A percentile compares a stretch with the other conserved stretches of the same genome.
These are phyloP conservation scores for Scaptomyza cyrtandrae DNA, from an alignment of 2,888 invertebrate species.

Conservation along the genomic window DNA sequence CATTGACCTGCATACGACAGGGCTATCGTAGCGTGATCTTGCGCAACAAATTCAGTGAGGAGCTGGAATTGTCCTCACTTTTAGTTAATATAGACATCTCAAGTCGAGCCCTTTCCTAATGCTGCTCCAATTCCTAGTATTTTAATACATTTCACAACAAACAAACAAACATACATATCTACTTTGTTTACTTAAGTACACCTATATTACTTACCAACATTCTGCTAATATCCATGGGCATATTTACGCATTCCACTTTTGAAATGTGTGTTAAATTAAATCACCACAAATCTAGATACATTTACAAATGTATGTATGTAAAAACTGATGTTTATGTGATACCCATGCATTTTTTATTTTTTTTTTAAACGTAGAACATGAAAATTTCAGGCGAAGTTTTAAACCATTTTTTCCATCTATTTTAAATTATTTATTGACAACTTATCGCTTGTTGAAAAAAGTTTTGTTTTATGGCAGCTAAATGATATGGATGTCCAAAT, in stretches of 20 bases:
- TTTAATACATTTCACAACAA: constrained; percentile 1
- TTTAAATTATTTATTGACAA: background rate
- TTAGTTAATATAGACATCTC: constrained; percentile 91
- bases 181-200: background rate
- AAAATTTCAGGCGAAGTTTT: background rate
- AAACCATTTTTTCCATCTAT: background rate
- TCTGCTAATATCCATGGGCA: constrained; percentile 8
- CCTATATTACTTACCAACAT: constrained; percentile 7
- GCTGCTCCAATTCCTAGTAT: constrained; percentile 13
- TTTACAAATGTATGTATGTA: too few species aligned
- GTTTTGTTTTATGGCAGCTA: background rate
- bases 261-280: background rate
- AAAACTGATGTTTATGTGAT: constrained; percentile 6
- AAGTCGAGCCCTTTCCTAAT: constrained; percentile 27
- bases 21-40: constrained; percentile 97
- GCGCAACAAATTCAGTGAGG: constrained; percentile 95
- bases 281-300: background rate
- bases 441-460: background rate
- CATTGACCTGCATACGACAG: constrained; percentile 90
- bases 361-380: too few species aligned
- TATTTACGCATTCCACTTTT: constrained; percentile 5
- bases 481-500: background rate
- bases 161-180: background rate
- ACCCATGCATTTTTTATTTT: background rate
- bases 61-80: constrained; percentile 95